Evolutionary conservation across 2,797 vertebrate species (phyloP).

Genomic region (Aratinga solstitialis): DNA sequence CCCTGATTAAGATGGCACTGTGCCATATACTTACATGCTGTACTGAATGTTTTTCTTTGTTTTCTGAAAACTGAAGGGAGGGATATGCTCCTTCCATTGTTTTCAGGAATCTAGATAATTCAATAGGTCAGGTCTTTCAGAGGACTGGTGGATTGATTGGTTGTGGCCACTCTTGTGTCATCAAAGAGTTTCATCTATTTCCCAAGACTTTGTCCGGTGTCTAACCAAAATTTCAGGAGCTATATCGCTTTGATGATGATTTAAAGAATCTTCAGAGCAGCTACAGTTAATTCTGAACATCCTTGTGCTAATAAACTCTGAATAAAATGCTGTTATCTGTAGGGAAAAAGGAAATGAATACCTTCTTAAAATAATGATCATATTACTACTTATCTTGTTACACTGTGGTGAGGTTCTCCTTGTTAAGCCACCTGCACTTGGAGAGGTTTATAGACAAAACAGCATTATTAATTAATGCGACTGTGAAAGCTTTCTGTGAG

Average conservation of each 20-base stretch:
- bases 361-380: conserved; percentile 61
- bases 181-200: background rate
- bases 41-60: background rate
- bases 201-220: background rate
- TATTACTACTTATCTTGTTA: conserved; percentile 67
- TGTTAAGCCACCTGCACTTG: conserved; percentile 64
- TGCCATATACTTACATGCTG: background rate
- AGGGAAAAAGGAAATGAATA: conserved; percentile 46
- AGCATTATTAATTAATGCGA: conserved; percentile 61
- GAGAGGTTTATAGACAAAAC: conserved; percentile 62
- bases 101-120: background rate
- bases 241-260: background rate
- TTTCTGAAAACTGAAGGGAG: background rate
- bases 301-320: background rate
- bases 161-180: background rate
- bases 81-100: background rate
- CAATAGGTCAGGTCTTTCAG: background rate
- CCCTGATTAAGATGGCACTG: background rate
- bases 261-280: conserved; percentile 21
- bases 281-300: conserved; percentile 58
- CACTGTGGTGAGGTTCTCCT: conserved; percentile 52
- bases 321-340: conserved; percentile 59
- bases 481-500: conserved; percentile 51
- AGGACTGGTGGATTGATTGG: background rate
- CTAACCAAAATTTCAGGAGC: background rate